Base-by-base conservation (phyloP, 2,797 vertebrate genomes). In the Threskiornis aethiopicus region DNA sequence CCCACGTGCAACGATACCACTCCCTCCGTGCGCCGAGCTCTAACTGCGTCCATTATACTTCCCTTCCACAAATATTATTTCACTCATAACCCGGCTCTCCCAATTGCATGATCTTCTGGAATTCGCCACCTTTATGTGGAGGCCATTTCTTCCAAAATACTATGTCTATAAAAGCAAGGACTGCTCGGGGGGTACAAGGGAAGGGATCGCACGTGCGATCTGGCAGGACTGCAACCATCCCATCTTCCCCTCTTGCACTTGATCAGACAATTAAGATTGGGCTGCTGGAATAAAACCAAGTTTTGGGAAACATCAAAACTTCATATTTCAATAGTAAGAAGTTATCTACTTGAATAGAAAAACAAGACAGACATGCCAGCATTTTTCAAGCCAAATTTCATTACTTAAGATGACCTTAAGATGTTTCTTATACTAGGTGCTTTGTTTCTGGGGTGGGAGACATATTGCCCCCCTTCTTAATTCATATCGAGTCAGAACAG, bases 261-360 rank as follows among this genome's bases (percentile, higher is more conserved):
- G 5, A 58, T 62, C 73, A 49, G 58, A 71, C 1, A 6, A 73
- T 79, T 57, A 61, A 82, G 87, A 90, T 42, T 5, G 31, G 24
- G 46, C 70, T 84, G 57, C 20, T 61, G 84, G 78, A 78, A 92
- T 26, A 24, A 17, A 89, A 72, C 6, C 42, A 57, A 79, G 62
- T 8, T 67, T 73, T 75, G 81, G 44, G 87, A 96, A 95, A 80
- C 33, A 54, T 55, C 78, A n/a, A 73, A 44, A 52, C 39, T 93
- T 44, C 42, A 62, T 59, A 66, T 89, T 80, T 84, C 78, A 62
- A 49, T 49, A 87, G 91, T 87, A 95, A 93, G 80, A 90, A 84
- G 62, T 95, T 89, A 91, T 87, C 89, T 84, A 17, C 55, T 59
- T 87, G 73, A 70, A 87, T 1, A 93, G 69, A 88, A 95, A 95